These are phyloP conservation scores for Eristalis intricaria DNA, from an alignment of 2,888 invertebrate species.

Conservation along the genomic window DNA sequence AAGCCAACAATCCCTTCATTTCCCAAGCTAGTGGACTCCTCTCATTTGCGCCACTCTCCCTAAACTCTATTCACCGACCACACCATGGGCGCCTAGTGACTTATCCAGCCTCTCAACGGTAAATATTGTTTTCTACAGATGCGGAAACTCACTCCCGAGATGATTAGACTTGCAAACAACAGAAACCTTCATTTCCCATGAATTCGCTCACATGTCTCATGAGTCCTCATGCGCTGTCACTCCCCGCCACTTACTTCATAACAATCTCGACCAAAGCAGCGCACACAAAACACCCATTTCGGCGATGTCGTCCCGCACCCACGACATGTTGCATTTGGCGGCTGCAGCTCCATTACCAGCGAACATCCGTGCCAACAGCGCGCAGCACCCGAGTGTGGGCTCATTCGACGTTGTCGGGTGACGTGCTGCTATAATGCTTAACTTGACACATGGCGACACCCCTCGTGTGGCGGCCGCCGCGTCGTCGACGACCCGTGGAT, in stretches of 20 bases:
- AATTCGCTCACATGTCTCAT: slow-evolving; percentile 2
- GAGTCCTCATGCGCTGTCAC: background rate
- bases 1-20: too few species aligned
- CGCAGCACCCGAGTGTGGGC: slow-evolving; percentile 55
- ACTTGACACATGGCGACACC: slow-evolving; percentile 50
- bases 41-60: background rate
- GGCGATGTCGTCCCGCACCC: slow-evolving; percentile 44
- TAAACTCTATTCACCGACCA: background rate
- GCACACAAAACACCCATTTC: slow-evolving; percentile 60
- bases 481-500: slow-evolving; percentile 35
- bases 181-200: slow-evolving; percentile 21
- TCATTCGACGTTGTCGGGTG: slow-evolving; percentile 62
- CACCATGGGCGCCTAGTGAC: background rate
- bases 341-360: slow-evolving; percentile 14
- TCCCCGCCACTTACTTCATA: slow-evolving; percentile 56
- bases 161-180: background rate
- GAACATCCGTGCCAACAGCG: slow-evolving; percentile 63
- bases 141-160: background rate
- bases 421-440: slow-evolving; percentile 70
- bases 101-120: background rate
- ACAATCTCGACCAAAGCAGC: slow-evolving; percentile 40
- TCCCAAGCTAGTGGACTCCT: too few species aligned
- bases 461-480: background rate
- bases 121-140: background rate
- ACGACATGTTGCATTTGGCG: slow-evolving; percentile 65